A percentile compares a stretch with the other conserved stretches of the same genome.
Conservation (phyloP, 2,113 vertebrate species). For the Pantherophis guttatus region DNA sequence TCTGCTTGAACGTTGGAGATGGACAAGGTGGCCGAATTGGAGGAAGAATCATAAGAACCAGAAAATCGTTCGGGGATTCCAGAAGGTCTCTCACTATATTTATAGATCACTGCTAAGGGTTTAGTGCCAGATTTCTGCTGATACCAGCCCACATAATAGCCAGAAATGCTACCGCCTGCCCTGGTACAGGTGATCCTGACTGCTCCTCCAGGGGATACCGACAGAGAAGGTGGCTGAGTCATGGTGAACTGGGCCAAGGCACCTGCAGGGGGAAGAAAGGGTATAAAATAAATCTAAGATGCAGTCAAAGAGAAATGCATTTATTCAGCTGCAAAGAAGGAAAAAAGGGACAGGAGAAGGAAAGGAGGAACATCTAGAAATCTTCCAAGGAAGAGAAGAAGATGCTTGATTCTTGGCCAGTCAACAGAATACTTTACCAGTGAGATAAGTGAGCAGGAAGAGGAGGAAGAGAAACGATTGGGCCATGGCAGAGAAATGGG, state of each 20-base stretch:
- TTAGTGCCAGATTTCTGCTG: conserved; percentile 18
- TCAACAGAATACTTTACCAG: background rate
- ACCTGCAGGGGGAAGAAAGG: background rate
- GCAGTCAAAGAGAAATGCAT: accelerated
- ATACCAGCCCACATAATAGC: conserved; percentile 11
- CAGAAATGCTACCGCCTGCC: background rate
- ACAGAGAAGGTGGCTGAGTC: background rate
- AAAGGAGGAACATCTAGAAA: background rate
- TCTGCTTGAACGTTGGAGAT: too few species aligned
- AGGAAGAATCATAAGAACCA: too few species aligned
- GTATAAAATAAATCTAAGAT: background rate
- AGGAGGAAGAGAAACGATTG: background rate
- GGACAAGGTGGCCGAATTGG: too few species aligned
- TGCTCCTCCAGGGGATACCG: too few species aligned
- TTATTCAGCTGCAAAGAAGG: accelerated
- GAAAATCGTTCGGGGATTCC: too few species aligned
- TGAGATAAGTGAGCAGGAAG: background rate
- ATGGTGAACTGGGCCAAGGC: background rate
- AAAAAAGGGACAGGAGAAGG: too few species aligned
- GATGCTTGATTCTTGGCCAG: background rate
- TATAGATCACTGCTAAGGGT: background rate
- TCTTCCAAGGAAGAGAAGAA: background rate
- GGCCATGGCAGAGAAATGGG: background rate
- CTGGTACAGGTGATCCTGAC: too few species aligned
- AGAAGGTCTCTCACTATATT: accelerated